Percentiles rank a stretch among this genome's conserved stretches.
These are phyloP conservation scores for Phocoena sinus DNA, from an alignment of 2,113 vertebrate genomes.

Conservation along the genomic window DNA sequence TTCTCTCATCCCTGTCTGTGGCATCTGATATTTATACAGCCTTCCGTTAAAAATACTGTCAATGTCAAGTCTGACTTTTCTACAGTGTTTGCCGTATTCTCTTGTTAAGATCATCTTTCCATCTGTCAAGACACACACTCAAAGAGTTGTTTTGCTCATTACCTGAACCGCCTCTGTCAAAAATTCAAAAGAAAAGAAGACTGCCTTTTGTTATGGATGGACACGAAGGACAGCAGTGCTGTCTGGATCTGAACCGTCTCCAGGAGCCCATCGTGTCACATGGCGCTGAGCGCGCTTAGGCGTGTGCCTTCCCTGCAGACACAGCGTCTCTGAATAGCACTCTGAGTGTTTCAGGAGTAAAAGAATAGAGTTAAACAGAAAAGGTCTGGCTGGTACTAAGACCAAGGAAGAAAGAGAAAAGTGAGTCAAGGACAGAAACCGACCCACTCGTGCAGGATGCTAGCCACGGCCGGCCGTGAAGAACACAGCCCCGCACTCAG, in stretches of 20 bases:
- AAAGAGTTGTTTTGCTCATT: conserved; percentile 65
- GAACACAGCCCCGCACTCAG: conserved; percentile 77
- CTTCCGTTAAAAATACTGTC: conserved; percentile 49
- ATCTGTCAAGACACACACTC: conserved; percentile 69
- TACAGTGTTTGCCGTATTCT: conserved; percentile 35
- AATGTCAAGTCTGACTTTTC: conserved; percentile 54
- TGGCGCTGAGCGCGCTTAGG: conserved; percentile 67
- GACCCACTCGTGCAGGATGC: conserved; percentile 72
- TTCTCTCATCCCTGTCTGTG: conserved; percentile 42
- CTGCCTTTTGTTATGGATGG: conserved; percentile 78
- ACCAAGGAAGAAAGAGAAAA: conserved; percentile 71
- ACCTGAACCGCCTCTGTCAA: conserved; percentile 74
- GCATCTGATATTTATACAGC: conserved; percentile 40
- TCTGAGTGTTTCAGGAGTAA: conserved; percentile 80
- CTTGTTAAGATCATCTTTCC: conserved; percentile 73
- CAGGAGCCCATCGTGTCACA: conserved; percentile 69
- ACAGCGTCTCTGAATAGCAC: conserved; percentile 79
- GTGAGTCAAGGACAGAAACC: conserved; percentile 84
- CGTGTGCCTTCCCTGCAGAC: conserved; percentile 73
- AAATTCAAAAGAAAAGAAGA: conserved; percentile 77
- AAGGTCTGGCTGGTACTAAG: conserved; percentile 80
- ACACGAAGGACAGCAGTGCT: conserved; percentile 76
- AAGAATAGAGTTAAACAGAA: conserved; percentile 80
- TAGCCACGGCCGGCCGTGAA: conserved; percentile 66
- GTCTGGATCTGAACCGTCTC: conserved; percentile 62